These are phyloP conservation scores for Cinara cedri DNA, from an alignment of 2,888 invertebrate species.

Conservation along the genomic window DNA sequence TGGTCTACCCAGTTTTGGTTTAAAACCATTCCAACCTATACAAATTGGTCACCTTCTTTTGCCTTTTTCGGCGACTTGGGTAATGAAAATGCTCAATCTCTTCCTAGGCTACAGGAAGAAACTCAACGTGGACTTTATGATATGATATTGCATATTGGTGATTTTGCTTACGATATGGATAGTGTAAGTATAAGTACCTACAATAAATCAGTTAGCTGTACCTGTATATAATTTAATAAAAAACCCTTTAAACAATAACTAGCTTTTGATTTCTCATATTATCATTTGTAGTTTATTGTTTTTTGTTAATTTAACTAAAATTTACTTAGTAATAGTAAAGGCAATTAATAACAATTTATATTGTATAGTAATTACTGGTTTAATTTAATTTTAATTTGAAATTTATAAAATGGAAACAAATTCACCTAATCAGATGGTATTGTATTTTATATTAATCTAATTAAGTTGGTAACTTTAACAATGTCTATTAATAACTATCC, in stretches of 20 bases:
- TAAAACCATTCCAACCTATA: constrained; percentile 71
- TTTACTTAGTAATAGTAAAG: too few species aligned
- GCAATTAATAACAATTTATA: too few species aligned
- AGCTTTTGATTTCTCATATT: background rate
- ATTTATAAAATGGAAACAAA: too few species aligned
- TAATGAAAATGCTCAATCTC: constrained; percentile 85
- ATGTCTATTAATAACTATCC: too few species aligned
- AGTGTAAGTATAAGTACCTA: constrained; percentile 65
- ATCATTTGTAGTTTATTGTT: background rate
- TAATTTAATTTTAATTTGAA: too few species aligned
- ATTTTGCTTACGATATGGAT: constrained; percentile 95
- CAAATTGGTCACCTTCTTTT: constrained; percentile 77
- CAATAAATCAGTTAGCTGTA: background rate
- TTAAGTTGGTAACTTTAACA: too few species aligned
- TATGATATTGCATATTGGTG: constrained; percentile 88
- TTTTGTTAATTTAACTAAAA: background rate
- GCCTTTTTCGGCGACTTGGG: constrained; percentile 96
- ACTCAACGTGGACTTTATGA: constrained; percentile 81
- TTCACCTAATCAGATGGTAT: too few species aligned
- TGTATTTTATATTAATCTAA: too few species aligned
- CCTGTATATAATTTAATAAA: background rate
- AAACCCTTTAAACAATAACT: background rate
- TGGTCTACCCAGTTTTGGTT: constrained; percentile 85
- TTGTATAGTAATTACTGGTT: too few species aligned
- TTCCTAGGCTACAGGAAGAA: constrained; percentile 83